Evolutionary conservation across 2,113 vertebrate species (phyloP).

Genomic region (Nothoprocta perdicaria): DNA sequence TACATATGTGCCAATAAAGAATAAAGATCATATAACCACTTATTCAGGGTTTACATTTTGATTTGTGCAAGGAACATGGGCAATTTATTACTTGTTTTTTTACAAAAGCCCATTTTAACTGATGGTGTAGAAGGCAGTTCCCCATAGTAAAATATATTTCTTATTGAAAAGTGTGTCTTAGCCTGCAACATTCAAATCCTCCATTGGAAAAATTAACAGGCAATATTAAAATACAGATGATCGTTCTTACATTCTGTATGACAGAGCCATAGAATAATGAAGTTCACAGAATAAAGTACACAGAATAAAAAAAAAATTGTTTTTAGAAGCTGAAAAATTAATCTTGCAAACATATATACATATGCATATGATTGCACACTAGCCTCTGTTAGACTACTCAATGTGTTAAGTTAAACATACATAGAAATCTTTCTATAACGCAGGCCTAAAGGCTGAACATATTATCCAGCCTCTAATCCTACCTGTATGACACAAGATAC

Average conservation of each 20-base stretch:
- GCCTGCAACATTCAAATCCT: background rate
- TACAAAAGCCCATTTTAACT: background rate
- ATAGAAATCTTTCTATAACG: background rate
- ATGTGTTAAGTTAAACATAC: background rate
- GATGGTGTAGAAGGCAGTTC: background rate
- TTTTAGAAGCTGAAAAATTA: background rate
- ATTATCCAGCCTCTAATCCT: background rate
- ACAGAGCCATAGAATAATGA: background rate
- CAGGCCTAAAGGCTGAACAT: background rate
- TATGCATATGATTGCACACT: accelerated
- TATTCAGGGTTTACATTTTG: conserved; percentile 29
- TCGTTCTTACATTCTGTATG: background rate
- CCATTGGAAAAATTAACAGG: conserved; percentile 13
- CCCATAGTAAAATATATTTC: background rate
- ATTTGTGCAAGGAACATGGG: conserved; percentile 7
- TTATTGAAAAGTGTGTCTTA: background rate
- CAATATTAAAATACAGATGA: background rate
- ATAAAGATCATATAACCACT: conserved; percentile 11
- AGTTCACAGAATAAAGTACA: background rate
- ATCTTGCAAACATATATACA: background rate
- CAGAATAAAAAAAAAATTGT: background rate
- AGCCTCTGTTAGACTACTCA: background rate
- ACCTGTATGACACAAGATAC: background rate
- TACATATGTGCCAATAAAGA: conserved; percentile 32
- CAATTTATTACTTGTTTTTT: conserved; percentile 15